Conservation (phyloP, 2,113 vertebrate genomes). For the Alouatta palliata region DNA sequence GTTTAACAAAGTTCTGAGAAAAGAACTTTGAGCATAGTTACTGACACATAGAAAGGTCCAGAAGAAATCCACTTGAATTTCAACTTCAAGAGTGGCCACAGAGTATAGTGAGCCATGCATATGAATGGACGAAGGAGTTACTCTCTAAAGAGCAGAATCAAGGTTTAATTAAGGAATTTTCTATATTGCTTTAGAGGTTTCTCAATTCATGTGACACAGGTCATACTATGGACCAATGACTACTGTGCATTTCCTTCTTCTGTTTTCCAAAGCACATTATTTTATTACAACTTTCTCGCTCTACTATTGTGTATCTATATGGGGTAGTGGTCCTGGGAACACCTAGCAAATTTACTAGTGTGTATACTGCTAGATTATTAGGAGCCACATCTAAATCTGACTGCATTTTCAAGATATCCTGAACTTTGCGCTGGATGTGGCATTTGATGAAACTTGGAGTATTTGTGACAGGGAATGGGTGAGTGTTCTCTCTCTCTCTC, state of each 20-base stretch:
- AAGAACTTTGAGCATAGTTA: not conserved
- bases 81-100: not conserved
- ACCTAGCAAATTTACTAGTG: not conserved
- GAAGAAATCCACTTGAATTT: not conserved
- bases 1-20: not conserved
- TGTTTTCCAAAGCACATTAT: not conserved
- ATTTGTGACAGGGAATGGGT: not conserved
- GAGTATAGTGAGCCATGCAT: not conserved
- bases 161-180: not conserved
- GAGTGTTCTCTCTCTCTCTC: not conserved
- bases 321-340: no score
- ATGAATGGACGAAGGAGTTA: not conserved
- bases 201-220: not conserved
- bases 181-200: no score
- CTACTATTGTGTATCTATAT: not conserved
- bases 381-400: not conserved
- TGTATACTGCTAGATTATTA: not conserved
- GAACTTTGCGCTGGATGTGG: not conserved
- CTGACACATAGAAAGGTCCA: not conserved
- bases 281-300: not conserved
- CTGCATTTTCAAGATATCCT: not conserved
- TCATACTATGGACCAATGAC: not conserved
- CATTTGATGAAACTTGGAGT: not conserved
- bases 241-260: not conserved
- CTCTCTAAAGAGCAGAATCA: not conserved